Base-by-base conservation (phyloP, 2,888 invertebrate genomes). In the Podotricha telesiphe region DNA sequence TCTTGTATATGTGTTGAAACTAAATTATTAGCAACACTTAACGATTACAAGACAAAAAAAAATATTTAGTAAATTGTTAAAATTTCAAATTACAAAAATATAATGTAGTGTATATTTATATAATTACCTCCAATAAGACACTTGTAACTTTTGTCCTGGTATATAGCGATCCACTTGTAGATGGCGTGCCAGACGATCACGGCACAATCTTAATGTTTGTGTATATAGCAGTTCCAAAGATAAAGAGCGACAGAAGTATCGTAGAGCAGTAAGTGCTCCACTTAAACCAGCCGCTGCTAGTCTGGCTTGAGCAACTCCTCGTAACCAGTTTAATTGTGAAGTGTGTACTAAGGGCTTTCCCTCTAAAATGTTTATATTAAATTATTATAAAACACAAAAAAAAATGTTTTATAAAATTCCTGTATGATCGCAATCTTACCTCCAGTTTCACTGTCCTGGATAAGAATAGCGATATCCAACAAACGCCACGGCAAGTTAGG, bases 381-480 rank as follows among this genome's bases (percentile, higher is more conserved):
- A 47, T 63, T 37, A n/a, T 28, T 7, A 51, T 51, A 34, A 34
- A 50, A 17, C 6, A 28, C 6, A 6, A 6, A 64, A 13, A 47
- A 37, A 11, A 34, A 55, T 15, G 19, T 48, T n/a, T 20, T 1
- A 34, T 22, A 40, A 55, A 47, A 48, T 48, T 28, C 8, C 17
- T 10, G n/a, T 45, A 28, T 17, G 17, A 59, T 53, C 62, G 17
- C n/a, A 53, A 62, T 15, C 17, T 79, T 85, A 95, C 97, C 96
- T 81, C 99, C 98, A 65, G 98, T 99, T 93, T 99, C 99, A 86
- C 96, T 97, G 82, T 99, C 99, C 84, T 99, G 98, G 2, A 99
- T 99, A 15, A 99, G 94, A 79, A 99, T 96, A 79, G 98, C 97
- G 76, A 99, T 97, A 85, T 99, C 98, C 69, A 99, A 93, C 65